Evolutionary conservation across 1,140 invertebrate species (phyloP).

Genomic region (Cherax destructor): DNA sequence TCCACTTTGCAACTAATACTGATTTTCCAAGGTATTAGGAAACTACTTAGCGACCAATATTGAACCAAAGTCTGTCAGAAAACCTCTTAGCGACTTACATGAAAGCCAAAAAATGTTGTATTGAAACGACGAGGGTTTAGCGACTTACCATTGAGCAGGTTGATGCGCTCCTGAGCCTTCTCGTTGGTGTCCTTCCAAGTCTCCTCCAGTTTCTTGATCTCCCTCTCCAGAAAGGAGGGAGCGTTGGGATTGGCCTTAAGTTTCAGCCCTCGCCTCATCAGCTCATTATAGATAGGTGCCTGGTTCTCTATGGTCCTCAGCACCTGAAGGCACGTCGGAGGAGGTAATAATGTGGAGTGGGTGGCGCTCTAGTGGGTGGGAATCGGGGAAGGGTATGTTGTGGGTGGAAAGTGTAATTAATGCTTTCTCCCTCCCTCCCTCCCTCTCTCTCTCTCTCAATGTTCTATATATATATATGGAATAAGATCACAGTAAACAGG

Average conservation of each 20-base stretch:
- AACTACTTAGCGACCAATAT: too few species aligned
- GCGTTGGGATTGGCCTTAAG: constrained; percentile 72
- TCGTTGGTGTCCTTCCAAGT: constrained; percentile 72
- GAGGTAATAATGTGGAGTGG: not conserved
- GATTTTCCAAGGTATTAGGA: too few species aligned
- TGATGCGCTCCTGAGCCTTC: constrained; percentile 68
- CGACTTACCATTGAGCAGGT: constrained; percentile 63
- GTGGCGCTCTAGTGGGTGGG: not conserved
- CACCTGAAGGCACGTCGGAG: constrained; percentile 35
- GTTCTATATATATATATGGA: too few species aligned
- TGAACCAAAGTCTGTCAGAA: too few species aligned
- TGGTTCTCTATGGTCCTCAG: constrained; percentile 72
- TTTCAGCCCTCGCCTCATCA: constrained; percentile 70
- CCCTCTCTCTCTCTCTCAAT: not conserved
- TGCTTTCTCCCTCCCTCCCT: not conserved
- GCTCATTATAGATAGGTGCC: constrained; percentile 71
- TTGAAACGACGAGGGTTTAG: too few species aligned
- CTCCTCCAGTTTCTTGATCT: constrained; percentile 72
- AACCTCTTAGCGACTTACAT: too few species aligned
- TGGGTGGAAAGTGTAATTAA: not conserved
- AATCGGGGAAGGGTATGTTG: too few species aligned
- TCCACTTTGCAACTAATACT: too few species aligned
- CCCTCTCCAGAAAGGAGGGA: constrained; percentile 72
- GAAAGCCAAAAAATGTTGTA: too few species aligned
- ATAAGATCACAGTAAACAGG: too few species aligned